phyloP scores from a whole-genome alignment of 2,888 invertebrate species.

The Ganaspis brasiliensis region DNA sequence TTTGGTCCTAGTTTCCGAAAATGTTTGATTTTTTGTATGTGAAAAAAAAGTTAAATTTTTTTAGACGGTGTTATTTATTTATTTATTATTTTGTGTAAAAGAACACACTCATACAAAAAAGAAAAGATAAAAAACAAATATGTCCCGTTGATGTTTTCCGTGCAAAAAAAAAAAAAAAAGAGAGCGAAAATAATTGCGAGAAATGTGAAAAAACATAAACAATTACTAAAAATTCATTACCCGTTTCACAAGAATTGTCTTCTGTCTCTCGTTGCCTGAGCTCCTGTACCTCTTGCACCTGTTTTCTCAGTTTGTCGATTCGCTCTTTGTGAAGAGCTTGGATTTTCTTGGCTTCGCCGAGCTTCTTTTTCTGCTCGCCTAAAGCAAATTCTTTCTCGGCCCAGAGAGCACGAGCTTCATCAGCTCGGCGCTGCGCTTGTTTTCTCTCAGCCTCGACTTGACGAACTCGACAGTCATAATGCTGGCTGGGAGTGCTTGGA shows the following conservation, averaged over 20 bases:
- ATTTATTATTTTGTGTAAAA: too few species aligned
- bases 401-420: slow-evolving; percentile 69
- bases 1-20: too few species aligned
- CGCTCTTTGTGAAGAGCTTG: slow-evolving; percentile 64
- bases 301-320: slow-evolving; percentile 64
- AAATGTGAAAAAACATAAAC: neutral
- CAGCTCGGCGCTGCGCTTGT: slow-evolving; percentile 64
- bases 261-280: slow-evolving; percentile 47
- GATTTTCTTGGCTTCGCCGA: slow-evolving; percentile 67
- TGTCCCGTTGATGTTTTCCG: too few species aligned
- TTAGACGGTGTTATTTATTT: too few species aligned
- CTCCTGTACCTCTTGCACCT: slow-evolving; percentile 59
- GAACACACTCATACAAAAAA: too few species aligned
- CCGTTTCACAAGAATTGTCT: slow-evolving; percentile 44
- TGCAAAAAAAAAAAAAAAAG: neutral
- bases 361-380: slow-evolving; percentile 60
- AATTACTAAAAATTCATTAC: slow-evolving; percentile 10
- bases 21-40: too few species aligned
- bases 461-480: slow-evolving; percentile 72
- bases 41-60: too few species aligned
- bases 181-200: too few species aligned
- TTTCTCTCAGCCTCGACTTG: slow-evolving; percentile 73
- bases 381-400: slow-evolving; percentile 64
- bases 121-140: too few species aligned
- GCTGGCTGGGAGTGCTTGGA: slow-evolving; percentile 67